These are phyloP conservation scores for Tanytarsus gracilentus DNA, from an alignment of 2,888 invertebrate genomes.

Conservation along the genomic window DNA sequence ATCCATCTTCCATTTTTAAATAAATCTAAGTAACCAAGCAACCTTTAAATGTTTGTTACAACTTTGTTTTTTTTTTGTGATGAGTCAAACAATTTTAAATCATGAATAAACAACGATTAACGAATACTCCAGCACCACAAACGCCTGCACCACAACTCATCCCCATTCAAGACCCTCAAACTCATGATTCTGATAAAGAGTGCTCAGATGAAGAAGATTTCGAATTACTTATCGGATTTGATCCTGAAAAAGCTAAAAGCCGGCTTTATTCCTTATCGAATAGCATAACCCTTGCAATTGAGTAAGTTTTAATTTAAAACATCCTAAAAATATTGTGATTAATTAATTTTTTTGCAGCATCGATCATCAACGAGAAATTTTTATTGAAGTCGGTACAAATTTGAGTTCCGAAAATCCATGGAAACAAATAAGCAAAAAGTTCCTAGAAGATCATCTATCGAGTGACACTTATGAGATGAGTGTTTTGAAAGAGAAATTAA, in stretches of 20 bases:
- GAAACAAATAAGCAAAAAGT: constrained; percentile 54
- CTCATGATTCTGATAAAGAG: constrained; percentile 3
- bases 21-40: no score
- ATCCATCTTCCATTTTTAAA: no score
- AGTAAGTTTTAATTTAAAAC: not conserved
- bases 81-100: no score
- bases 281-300: not conserved
- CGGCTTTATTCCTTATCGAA: constrained; percentile 4
- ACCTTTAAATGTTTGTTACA: no score
- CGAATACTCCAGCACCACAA: not conserved
- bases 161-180: not conserved
- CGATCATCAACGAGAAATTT: constrained; percentile 41
- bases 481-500: constrained; percentile 41
- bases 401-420: constrained; percentile 66
- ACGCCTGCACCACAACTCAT: not conserved
- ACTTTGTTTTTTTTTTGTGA: no score
- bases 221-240: constrained; percentile 17
- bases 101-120: not conserved
- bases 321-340: not conserved
- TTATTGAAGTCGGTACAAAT: constrained; percentile 56
- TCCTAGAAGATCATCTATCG: constrained; percentile 52
- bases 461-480: constrained; percentile 45
- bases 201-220: constrained; percentile 26
- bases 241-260: constrained; percentile 5
- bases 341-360: constrained; percentile 30